Percentiles rank a stretch among this genome's conserved stretches.
phyloP scores from a whole-genome alignment of 1,140 invertebrate genomes.

The Helicoverpa armigera region DNA sequence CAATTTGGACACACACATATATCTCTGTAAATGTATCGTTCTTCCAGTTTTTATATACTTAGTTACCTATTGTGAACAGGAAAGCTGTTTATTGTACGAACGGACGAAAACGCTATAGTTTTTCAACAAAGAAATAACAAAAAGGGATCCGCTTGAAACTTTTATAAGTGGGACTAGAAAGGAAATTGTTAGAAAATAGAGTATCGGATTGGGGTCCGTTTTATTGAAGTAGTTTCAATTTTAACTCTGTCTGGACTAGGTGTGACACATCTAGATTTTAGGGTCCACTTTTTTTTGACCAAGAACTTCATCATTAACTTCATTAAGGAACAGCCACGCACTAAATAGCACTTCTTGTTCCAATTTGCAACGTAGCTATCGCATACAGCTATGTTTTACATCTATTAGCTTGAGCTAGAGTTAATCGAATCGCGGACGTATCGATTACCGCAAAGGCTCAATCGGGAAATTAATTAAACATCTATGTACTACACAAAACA shows the following conservation, averaged over 20 bases:
- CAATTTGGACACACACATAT: conserved; percentile 5
- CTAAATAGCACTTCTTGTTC: too few species aligned
- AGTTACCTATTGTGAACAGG: not conserved
- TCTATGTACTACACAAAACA: too few species aligned
- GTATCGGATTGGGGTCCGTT: not conserved
- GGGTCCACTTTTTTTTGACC: too few species aligned
- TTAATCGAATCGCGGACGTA: too few species aligned
- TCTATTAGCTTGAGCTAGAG: too few species aligned
- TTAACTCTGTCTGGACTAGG: not conserved
- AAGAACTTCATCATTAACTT: too few species aligned
- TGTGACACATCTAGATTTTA: too few species aligned
- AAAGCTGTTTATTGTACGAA: not conserved
- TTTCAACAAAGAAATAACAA: conserved; percentile 14
- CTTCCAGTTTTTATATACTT: not conserved
- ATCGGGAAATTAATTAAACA: too few species aligned
- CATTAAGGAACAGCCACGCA: too few species aligned
- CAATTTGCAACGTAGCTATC: too few species aligned
- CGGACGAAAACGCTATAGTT: conserved; percentile 13
- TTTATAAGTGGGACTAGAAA: conserved; percentile 14
- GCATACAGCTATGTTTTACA: too few species aligned
- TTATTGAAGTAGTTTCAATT: not conserved
- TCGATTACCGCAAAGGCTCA: not conserved
- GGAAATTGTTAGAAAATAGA: not conserved
- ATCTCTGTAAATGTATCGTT: not conserved
- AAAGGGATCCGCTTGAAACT: conserved; percentile 32